A percentile compares a stretch with the other conserved stretches of the same genome.
Evolutionary conservation across 2,797 vertebrate species (phyloP).

Genomic region (Periparus ater): DNA sequence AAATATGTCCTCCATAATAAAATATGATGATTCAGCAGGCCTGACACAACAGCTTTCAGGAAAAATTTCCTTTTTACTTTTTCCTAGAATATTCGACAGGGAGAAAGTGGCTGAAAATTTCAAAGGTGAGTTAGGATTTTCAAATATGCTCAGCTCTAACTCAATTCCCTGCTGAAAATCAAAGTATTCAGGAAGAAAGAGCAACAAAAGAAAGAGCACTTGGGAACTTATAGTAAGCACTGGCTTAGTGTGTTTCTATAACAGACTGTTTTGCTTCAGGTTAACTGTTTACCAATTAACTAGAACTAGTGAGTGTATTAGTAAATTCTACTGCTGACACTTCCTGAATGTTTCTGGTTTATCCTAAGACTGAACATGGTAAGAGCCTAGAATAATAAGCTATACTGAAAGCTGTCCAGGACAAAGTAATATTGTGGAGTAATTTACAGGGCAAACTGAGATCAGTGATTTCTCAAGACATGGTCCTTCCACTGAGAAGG

Average conservation of each 20-base stretch:
- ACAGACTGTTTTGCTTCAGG: background rate
- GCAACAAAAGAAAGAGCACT: background rate
- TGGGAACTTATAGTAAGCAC: background rate
- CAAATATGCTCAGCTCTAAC: too few relatives aligned
- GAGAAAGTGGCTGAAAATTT: background rate
- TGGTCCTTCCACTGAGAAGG: background rate
- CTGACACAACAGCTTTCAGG: background rate
- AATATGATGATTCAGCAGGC: background rate
- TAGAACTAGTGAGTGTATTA: background rate
- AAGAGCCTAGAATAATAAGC: background rate
- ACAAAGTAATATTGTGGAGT: background rate
- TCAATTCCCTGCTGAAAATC: background rate
- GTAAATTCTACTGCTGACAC: background rate
- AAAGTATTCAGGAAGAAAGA: background rate
- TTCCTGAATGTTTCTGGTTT: background rate
- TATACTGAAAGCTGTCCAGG: background rate
- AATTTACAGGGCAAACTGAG: background rate
- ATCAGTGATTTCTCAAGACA: background rate
- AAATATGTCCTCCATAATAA: background rate
- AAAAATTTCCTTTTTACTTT: background rate
- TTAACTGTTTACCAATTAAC: constrained; percentile 45
- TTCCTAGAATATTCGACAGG: background rate
- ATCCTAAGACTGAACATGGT: background rate
- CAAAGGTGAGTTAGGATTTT: background rate
- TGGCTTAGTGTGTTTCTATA: background rate